Evolutionary conservation across 2,888 invertebrate species (phyloP), one percentile per base, ranked within the genome.

Genomic region (Aspidiotus destructor): DNA sequence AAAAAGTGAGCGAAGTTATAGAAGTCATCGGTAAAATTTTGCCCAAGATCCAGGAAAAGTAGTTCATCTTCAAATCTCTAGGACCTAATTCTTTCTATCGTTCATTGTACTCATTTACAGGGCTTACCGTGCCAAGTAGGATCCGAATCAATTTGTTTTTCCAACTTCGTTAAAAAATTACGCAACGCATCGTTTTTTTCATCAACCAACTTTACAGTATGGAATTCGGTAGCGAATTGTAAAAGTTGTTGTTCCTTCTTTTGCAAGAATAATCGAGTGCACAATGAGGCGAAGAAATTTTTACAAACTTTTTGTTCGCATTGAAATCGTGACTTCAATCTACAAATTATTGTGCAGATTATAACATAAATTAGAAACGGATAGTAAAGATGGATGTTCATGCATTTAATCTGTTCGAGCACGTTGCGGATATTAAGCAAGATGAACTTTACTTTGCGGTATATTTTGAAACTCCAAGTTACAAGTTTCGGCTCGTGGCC

Each of bases 121-220:
- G n/a, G 74, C 76, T 77, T 77, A 83, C 87, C 86, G 79, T 86
- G 85, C 85, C 89, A 87, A 11, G 68, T 70, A 0, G 85, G 82
- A 77, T 87, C 87, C 8, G 82, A 81, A 72, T 85, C 84, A 78
- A 92, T 82, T 75, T 88, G 85, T 1, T 82, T 78, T 72, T 85
- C 84, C 69, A 90, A 81, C 63, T 82, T 82, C 69, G 83, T 83
- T 70, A 96, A 83, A 75, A 92, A 92, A 73, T 85, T 86, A 73
- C 91, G 89, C 72, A 97, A 85, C 73, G 91, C 81, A 77, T 92
- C 89, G 72, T 90, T 90, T 78, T 93, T 94, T 79, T 96, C 96
- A 76, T 97, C 96, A 72, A 92, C 86, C 41, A 91, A 81, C 1
- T 84, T 86, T 0, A 92, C 82, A 40, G 85, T 82, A 70, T 87